A percentile compares a stretch with the other conserved stretches of the same genome.
Conservation (phyloP, 2,113 vertebrate species). For the Rutilus rutilus region DNA sequence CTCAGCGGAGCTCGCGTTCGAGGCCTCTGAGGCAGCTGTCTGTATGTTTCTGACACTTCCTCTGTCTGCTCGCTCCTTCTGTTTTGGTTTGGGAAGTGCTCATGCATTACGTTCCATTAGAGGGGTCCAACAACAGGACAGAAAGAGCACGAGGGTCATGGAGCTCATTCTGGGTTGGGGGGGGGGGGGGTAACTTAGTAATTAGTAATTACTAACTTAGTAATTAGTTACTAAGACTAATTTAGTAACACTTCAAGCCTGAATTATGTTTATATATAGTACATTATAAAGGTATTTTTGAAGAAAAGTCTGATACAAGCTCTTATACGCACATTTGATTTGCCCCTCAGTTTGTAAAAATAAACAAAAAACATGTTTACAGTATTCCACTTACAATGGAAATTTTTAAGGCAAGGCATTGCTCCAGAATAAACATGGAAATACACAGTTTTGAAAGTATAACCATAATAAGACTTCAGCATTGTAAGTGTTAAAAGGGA, state of each 20-base stretch:
- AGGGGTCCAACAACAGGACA: neutral
- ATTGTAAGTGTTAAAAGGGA: too few relatives aligned
- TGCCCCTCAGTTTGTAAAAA: neutral
- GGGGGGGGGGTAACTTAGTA: too few relatives aligned
- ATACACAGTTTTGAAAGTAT: too few relatives aligned
- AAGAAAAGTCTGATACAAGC: neutral
- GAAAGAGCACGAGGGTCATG: neutral
- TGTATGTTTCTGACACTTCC: neutral
- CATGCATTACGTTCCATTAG: neutral
- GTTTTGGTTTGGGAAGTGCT: conserved; percentile 1
- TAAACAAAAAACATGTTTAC: neutral
- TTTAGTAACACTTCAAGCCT: neutral
- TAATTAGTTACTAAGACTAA: too few relatives aligned
- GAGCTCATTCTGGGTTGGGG: neutral
- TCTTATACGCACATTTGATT: neutral
- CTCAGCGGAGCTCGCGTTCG: neutral
- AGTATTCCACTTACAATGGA: neutral
- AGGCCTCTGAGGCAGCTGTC: neutral
- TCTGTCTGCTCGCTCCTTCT: neutral
- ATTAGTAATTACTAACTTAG: too few relatives aligned
- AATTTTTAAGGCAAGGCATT: too few relatives aligned
- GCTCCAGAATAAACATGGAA: too few relatives aligned
- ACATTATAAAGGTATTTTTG: neutral
- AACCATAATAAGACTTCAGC: too few relatives aligned
- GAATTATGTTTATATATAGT: neutral